Base-by-base conservation (phyloP, 2,888 invertebrate species). In the Drosophila hawaiiensis region DNA sequence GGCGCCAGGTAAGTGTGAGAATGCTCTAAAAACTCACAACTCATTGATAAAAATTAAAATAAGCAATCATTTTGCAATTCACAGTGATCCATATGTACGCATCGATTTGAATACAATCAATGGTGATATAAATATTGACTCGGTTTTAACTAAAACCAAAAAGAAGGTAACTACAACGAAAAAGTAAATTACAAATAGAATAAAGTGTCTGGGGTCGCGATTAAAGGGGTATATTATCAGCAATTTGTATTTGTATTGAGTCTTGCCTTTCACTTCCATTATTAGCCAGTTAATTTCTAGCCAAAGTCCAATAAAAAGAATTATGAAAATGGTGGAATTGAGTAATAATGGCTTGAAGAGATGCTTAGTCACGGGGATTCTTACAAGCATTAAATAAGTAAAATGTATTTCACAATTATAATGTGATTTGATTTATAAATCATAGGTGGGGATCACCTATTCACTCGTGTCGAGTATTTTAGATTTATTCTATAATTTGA, bases 61-160 rank as follows among this genome's bases (percentile, higher is more conserved):
- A 16, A 25, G 16, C 16, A 16, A 4, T 47, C 16, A 25, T 9
- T 47, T 25, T 54, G 31, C 6, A 4, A 47, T 63, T 89, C 95
- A 41, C 94, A 98, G 99, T 94, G 99, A 99, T 94, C 99, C 99
- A 6, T 99, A 99, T 95, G 99, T 99, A 50, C 95, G 97, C 88
- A 96, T 99, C 92, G 98, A 98, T 94, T 94, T 99, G 89, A 96
- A 96, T 91, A 97, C 97, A 82, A 95, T 96, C 79, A 97, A 96
- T 92, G 96, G 96, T 83, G 97, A 98, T 94, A 96, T 97, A 93
- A 96, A 97, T 72, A 96, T 99, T 92, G 98, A 98, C 94, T 97
- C 97, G 76, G 97, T 97, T 92, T 96, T 98, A 91, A 99, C 99
- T 68, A 97, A 97, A 95, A 99, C 99, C 73, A 99, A 98, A 94